A percentile compares a stretch with the other conserved stretches of the same genome.
Conservation (phyloP, 2,113 vertebrate species). For the Dicaeum eximium region DNA sequence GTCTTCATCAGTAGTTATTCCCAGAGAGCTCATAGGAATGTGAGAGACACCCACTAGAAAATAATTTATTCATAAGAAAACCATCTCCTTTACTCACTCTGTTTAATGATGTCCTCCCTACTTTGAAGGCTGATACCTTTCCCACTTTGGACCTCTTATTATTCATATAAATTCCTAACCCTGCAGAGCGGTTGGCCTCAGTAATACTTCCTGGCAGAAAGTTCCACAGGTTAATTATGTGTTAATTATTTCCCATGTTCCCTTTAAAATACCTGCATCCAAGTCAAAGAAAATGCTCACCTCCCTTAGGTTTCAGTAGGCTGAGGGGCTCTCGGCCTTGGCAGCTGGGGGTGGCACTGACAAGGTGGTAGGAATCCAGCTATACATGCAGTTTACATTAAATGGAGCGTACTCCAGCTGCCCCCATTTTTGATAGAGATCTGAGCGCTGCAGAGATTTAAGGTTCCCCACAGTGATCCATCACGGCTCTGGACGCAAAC, state of each 20-base stretch:
- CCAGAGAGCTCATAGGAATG: not conserved
- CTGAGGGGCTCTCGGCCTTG: slow-evolving; percentile 40
- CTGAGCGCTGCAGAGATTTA: slow-evolving; percentile 18
- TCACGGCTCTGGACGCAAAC: not conserved
- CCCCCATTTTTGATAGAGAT: slow-evolving; percentile 22
- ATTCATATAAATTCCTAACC: slow-evolving; percentile 55
- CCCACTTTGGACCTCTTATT: slow-evolving; percentile 32
- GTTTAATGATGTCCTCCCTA: slow-evolving; percentile 13
- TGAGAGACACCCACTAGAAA: not conserved
- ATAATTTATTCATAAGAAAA: slow-evolving; percentile 18
- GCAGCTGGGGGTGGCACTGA: slow-evolving; percentile 50
- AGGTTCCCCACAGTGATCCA: slow-evolving; percentile 42
- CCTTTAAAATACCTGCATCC: slow-evolving; percentile 48
- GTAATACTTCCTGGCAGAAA: slow-evolving; percentile 60
- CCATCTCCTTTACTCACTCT: not conserved
- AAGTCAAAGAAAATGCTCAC: slow-evolving; percentile 41
- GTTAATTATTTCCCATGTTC: slow-evolving; percentile 66
- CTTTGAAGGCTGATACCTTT: slow-evolving; percentile 48
- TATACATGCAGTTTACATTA: not conserved
- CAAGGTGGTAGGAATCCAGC: slow-evolving; percentile 42
- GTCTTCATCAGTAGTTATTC: not conserved
- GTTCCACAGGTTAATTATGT: slow-evolving; percentile 66
- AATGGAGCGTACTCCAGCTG: slow-evolving; percentile 30
- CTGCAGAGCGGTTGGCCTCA: slow-evolving; percentile 22
- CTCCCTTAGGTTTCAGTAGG: slow-evolving; percentile 32